Evolutionary conservation across 1,140 invertebrate genomes (phyloP), one percentile per base, ranked within the genome.

Genomic region (Drosophila baimaii): DNA sequence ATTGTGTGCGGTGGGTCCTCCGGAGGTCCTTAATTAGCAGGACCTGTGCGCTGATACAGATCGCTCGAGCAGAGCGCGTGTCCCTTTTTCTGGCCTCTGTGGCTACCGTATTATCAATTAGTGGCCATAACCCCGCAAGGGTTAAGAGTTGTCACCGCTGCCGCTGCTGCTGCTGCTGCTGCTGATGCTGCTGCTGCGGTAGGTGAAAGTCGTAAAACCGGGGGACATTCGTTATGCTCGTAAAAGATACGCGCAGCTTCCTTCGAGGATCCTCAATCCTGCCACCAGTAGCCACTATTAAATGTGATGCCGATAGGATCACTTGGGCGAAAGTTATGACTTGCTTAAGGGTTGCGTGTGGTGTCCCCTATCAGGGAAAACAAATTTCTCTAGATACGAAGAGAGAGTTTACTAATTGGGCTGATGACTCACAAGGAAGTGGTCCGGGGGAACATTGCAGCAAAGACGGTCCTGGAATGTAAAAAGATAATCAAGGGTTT

Each of bases 191-290:
- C 47, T 61, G 44, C 76, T 85, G 81, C 80, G 84, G 84, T 88
- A 88, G 84, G 84, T 88, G 80, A 88, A 88, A 81, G 80, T 84
- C 80, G 41, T 88, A 39, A 74, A 49, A 55, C 19, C 19, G 21
- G 44, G 6, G 56, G 52, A 73, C 69, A 88, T 88, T 88, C 56
- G 83, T 74, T 83, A 83, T 89, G 83, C 79, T 80, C 83, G 71
- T 88, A 83, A 86, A 86, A 79, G 41, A 54, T 29, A 17, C 10
- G 25, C 27, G 23, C 59, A 68, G 61, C 61, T 52, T 69, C 65
- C 46, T 54, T 6, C 17, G 35, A 23, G 17, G 25, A 41, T 54
- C 8, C 31, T n/a, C 8, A 19, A 23, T 10, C 19, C 31, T 25
- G 21, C 13, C 27, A 23, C 31, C 54, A 13, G 52, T 27, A 37